These are phyloP conservation scores for Stenodema calcarata DNA, from an alignment of 2,888 invertebrate species.

Conservation along the genomic window DNA sequence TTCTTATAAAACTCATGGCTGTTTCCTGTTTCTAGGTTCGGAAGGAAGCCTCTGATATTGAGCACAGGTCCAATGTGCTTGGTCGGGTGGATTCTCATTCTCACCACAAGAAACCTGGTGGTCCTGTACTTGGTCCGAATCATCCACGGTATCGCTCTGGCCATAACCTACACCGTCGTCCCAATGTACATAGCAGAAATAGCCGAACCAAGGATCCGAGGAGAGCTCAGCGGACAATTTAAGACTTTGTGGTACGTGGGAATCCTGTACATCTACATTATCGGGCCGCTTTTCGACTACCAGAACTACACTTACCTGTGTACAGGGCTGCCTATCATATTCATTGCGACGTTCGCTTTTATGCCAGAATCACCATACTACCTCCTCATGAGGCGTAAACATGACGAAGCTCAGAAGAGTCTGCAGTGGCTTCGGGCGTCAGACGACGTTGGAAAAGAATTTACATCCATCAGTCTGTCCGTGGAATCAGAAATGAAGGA, in stretches of 20 bases:
- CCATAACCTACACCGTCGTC: conserved; percentile 56
- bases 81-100: conserved; percentile 56
- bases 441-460: conserved; percentile 49
- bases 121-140: conserved; percentile 55
- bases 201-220: conserved; percentile 56
- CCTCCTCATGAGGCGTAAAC: conserved; percentile 65
- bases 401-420: conserved; percentile 62
- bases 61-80: conserved; percentile 55
- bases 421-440: conserved; percentile 52
- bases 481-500: conserved; percentile 44
- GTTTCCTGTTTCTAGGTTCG: conserved; percentile 50
- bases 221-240: conserved; percentile 57
- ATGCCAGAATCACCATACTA: conserved; percentile 71
- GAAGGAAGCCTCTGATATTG: conserved; percentile 56
- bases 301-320: conserved; percentile 62
- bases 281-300: conserved; percentile 60
- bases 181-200: conserved; percentile 58
- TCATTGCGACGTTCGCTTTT: conserved; percentile 65
- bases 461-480: conserved; percentile 43
- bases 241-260: conserved; percentile 57
- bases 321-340: conserved; percentile 64
- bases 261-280: conserved; percentile 54
- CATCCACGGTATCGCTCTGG: conserved; percentile 57
- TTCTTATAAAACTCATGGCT: too few relatives aligned
- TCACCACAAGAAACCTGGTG: conserved; percentile 53